Percentiles rank a stretch among this genome's conserved stretches.
Evolutionary conservation across 1,140 invertebrate genomes (phyloP).

Genomic region (Drosophila kurseongensis): DNA sequence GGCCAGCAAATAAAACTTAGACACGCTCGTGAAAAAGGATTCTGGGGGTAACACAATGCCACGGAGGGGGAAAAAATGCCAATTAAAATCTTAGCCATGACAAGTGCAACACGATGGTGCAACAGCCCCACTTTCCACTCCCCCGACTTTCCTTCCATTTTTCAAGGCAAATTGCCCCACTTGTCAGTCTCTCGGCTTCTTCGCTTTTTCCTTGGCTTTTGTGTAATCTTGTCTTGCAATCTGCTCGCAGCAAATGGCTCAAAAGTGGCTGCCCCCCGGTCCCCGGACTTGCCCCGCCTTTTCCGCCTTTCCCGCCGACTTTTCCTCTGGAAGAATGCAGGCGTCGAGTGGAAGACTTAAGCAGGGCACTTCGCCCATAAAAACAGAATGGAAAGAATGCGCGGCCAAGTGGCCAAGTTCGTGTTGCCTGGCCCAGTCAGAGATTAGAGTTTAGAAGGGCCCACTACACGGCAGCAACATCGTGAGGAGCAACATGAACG

Average conservation of each 20-base stretch:
- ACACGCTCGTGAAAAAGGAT: conserved; percentile 49
- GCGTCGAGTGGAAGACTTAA: conserved; percentile 75
- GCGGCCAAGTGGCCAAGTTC: conserved; percentile 79
- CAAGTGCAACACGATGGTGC: conserved; percentile 65
- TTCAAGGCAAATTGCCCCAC: conserved; percentile 76
- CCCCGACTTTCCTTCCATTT: conserved; percentile 1
- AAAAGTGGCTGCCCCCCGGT: conserved; percentile 57
- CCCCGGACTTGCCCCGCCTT: conserved; percentile 7
- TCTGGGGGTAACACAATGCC: conserved; percentile 3
- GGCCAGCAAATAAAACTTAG: conserved; percentile 82
- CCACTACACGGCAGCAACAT: conserved; percentile 33
- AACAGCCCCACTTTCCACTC: neutral
- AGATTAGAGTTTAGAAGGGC: conserved; percentile 67
- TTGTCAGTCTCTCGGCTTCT: conserved; percentile 55
- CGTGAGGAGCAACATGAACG: conserved; percentile 1
- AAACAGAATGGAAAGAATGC: conserved; percentile 73
- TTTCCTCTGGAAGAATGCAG: conserved; percentile 66
- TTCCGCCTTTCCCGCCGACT: conserved; percentile 21
- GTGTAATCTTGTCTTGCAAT: conserved; percentile 73
- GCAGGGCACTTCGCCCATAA: conserved; percentile 73
- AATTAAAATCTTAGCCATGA: conserved; percentile 79
- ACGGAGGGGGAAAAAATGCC: conserved; percentile 65
- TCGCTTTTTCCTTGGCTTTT: conserved; percentile 51
- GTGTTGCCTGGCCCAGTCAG: conserved; percentile 49
- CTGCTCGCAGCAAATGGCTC: conserved; percentile 70